Evolutionary conservation across 2,797 vertebrate genomes (phyloP).

Genomic region (Nyctalus aviator): DNA sequence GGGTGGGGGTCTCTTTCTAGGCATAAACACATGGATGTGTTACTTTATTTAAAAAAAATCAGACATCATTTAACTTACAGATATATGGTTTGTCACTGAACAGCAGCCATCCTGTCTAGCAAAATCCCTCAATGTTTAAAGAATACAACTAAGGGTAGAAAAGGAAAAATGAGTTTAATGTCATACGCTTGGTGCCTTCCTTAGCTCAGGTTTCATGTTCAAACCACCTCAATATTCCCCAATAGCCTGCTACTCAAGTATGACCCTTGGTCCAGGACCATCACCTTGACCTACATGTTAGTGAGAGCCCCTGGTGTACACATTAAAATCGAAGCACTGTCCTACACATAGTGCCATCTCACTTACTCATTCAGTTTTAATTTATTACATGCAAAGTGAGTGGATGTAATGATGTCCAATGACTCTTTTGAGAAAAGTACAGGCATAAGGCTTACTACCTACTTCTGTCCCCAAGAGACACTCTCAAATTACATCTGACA

Average conservation of each 20-base stretch:
- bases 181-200: neutral
- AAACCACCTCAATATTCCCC: neutral
- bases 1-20: neutral
- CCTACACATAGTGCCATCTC: neutral
- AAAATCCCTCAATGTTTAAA: neutral
- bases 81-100: neutral
- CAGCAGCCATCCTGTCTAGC: neutral
- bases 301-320: neutral
- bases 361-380: constrained; percentile 7
- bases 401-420: neutral
- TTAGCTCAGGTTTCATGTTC: neutral
- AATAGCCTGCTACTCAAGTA: neutral
- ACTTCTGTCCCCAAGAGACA: neutral
- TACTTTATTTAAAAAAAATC: neutral
- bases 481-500: neutral
- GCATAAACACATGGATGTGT: neutral
- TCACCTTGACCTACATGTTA: neutral
- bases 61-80: neutral
- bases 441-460: neutral
- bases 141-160: neutral
- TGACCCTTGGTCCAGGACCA: too few species aligned
- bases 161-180: neutral
- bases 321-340: neutral
- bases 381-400: constrained; percentile 34
- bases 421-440: neutral